phyloP scores from a whole-genome alignment of 2,888 invertebrate genomes.

The Sphaerophoria taeniata region DNA sequence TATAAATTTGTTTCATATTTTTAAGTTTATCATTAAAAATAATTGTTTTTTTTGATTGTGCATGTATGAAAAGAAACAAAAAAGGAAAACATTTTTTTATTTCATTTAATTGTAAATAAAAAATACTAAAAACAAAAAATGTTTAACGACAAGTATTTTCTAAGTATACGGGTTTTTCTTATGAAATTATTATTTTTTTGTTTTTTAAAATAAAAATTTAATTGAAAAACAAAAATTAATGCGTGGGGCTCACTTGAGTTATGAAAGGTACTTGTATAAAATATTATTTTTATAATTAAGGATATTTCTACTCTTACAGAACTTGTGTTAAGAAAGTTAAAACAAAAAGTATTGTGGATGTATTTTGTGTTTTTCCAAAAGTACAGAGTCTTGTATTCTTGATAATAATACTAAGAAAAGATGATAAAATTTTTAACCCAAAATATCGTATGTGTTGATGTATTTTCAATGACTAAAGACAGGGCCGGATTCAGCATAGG shows the following conservation, averaged over 20 bases:
- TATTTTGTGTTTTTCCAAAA: too few relatives aligned
- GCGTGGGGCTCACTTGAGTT: conserved; percentile 75
- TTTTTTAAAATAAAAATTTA: conserved; percentile 22
- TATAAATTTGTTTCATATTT: conserved; percentile 42
- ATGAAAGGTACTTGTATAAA: conserved; percentile 37
- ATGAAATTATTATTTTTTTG: conserved; percentile 19
- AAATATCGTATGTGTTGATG: too few relatives aligned
- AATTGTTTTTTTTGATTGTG: conserved; percentile 68
- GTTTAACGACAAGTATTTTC: conserved; percentile 22
- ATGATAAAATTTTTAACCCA: too few relatives aligned
- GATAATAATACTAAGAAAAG: too few relatives aligned
- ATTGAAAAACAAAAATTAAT: conserved; percentile 44
- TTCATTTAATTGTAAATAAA: conserved; percentile 33
- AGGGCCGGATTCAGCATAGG: too few relatives aligned
- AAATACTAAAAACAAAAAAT: conserved; percentile 33
- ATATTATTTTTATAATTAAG: conserved; percentile 21
- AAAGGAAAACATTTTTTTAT: conserved; percentile 49
- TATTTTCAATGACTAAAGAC: too few relatives aligned
- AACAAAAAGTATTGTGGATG: too few relatives aligned
- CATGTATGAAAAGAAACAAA: conserved; percentile 75
- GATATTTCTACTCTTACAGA: conserved; percentile 36
- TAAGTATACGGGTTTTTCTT: conserved; percentile 21
- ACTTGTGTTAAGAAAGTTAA: conserved; percentile 9
- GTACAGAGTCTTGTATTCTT: too few relatives aligned
- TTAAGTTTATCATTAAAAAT: conserved; percentile 19